Base-by-base conservation (phyloP, 1,140 invertebrate genomes). In the Neodiprion lecontei region DNA sequence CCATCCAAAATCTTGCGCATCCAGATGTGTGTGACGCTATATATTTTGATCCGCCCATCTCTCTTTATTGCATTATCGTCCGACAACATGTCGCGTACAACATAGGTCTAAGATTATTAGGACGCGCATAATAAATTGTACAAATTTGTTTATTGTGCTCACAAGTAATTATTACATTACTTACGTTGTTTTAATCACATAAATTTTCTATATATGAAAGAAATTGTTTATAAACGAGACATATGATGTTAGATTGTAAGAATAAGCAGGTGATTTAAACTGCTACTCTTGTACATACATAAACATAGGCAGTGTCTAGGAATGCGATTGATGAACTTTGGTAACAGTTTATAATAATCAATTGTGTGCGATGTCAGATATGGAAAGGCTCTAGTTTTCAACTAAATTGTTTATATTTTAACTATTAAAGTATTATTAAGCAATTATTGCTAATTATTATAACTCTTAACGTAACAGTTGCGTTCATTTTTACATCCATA, bases 81-180 rank as follows among this genome's bases (percentile, higher is more conserved):
- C 53, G 53, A 61, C 53, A 9, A 61, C 5, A 61, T 61, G 67
- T 80, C 76, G 76, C 53, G 67, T 28, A 70, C 21, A 69, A 69
- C 17, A 69, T 79, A 82, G 79, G 75, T 67, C 47, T 85, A 85
- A 84, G 80, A 85, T 76, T 80, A 84, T 77, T 83, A 84, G 82
- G 74, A 82, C 75, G 81, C 82, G 85, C 85, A 86, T 88, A 87
- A 88, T 86, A 85, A 86, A 86, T 84, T 87, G 85, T 87, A 88
- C 86, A 88, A 88, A 87, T 85, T 86, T 86, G 82, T 85, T 87
- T 88, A 87, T 86, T 81, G 78, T 86, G 84, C 84, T 86, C 84
- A 85, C 76, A 79, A 83, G 76, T 85, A 83, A 83, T 78, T 78
- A 83, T 80, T 74, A 68, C 5, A 83, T 84, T 80, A 81, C 79